Base-by-base conservation (phyloP, 2,888 invertebrate genomes). In the Lasioglossum figueresi region DNA sequence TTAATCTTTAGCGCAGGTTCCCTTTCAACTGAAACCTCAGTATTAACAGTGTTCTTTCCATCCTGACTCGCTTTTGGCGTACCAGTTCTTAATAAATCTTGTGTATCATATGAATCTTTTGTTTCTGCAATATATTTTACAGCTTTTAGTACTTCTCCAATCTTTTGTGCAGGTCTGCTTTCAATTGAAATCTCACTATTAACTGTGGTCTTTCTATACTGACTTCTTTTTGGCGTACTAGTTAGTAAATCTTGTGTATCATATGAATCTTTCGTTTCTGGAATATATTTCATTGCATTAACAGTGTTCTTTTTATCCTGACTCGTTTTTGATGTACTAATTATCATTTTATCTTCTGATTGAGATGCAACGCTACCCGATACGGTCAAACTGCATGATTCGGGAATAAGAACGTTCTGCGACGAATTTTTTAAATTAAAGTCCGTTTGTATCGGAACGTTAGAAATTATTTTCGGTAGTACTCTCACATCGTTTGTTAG, bases 261-360 rank as follows among this genome's bases (percentile, higher is more conserved):
- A 23, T 23, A n/a, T 48, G 4, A 56, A n/a, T 56, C 56, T 56
- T n/a, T 56, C 4, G 84, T 78, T 37, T 82, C 82, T 27, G 83
- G 79, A 56, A 82, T 71, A 37, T 37, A 56, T n/a, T 16, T 23
- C 1, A 14, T 12, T 43, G 12, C 0, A 43, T 43, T 43, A 14
- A 14, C 43, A 14, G 43, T 43, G 14, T 14, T 43, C 48, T 48
- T 48, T 19, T 19, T 48, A 48, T 19, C 5, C 48, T 68, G 27
- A n/a, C 2, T 56, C 1, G 1, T 1, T 27, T 34, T 70, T 19
- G 37, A 19, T 5, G 14, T 59, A 45, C 27, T 70, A 45, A 23
- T 8, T 27, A 23, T 19, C 12, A 1, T 0, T 37, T 0, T 27
- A 4, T 56, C 19, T n/a, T 14, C 4, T 27, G 27, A 34, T 8